Evolutionary conservation across 2,797 vertebrate genomes (phyloP).

Genomic region (Trematomus bernacchii): DNA sequence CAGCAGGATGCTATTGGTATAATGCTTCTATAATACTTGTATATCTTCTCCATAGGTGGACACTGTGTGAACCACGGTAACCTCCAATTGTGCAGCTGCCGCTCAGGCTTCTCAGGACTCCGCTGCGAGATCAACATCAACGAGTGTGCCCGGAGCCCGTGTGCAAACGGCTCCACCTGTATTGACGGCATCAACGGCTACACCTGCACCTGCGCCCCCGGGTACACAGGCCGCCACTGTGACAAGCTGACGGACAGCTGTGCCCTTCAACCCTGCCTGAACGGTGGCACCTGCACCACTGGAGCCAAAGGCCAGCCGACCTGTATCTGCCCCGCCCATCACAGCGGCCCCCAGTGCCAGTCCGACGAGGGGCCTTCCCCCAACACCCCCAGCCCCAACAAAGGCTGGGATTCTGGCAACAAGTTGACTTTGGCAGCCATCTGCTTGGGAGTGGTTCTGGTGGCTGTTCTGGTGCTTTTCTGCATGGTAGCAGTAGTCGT

Average conservation of each 20-base stretch:
- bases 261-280: conserved; percentile 88
- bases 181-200: conserved; percentile 90
- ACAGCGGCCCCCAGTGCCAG: conserved; percentile 90
- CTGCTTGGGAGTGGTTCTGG: conserved; percentile 90
- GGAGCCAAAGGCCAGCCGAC: conserved; percentile 68
- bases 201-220: conserved; percentile 90
- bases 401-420: conserved; percentile 63
- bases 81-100: conserved; percentile 90
- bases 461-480: conserved; percentile 89
- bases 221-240: conserved; percentile 92
- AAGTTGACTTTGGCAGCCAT: conserved; percentile 91
- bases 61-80: conserved; percentile 89
- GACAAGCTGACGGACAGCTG: conserved; percentile 85
- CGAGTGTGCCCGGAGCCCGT: conserved; percentile 86
- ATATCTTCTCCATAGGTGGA: conserved; percentile 84
- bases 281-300: conserved; percentile 90
- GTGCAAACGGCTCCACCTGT: conserved; percentile 94
- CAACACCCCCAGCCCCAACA: conserved; percentile 48
- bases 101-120: conserved; percentile 90
- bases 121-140: conserved; percentile 91
- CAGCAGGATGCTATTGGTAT: too few species aligned
- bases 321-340: conserved; percentile 89
- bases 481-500: conserved; percentile 90
- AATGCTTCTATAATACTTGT: conserved; percentile 1
- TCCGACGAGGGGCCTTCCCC: conserved; percentile 53